Conservation (phyloP, 2,797 vertebrate species). For the Rhinella marina region DNA sequence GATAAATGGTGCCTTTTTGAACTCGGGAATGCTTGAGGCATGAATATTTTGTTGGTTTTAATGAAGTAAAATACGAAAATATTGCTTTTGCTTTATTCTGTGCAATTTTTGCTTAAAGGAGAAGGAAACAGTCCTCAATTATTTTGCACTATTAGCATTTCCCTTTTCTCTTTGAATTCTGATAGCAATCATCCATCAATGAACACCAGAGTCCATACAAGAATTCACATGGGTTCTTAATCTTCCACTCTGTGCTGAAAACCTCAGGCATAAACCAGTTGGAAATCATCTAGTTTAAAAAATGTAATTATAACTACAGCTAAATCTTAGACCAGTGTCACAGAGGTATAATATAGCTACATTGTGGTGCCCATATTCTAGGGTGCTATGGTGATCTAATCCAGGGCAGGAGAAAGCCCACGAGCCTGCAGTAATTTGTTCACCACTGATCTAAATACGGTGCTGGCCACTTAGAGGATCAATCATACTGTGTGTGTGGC, state of each 20-base stretch:
- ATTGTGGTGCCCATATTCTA: too few relatives aligned
- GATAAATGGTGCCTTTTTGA: constrained; percentile 47
- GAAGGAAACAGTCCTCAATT: background rate
- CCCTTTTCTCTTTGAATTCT: background rate
- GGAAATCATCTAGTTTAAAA: background rate
- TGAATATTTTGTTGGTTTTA: constrained; percentile 38
- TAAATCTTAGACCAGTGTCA: background rate
- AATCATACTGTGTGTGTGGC: too few relatives aligned
- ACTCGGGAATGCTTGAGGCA: constrained; percentile 23
- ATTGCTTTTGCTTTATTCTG: constrained; percentile 33
- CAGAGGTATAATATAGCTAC: background rate
- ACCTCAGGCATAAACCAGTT: background rate
- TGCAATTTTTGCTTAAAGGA: constrained; percentile 3
- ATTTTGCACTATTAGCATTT: background rate
- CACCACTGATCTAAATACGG: too few relatives aligned
- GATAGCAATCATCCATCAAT: constrained; percentile 11
- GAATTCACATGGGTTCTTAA: background rate
- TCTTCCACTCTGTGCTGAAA: background rate
- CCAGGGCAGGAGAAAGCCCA: too few relatives aligned
- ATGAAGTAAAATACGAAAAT: constrained; percentile 41
- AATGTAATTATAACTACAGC: background rate
- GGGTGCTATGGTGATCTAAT: too few relatives aligned
- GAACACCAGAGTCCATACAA: background rate
- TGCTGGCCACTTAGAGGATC: too few relatives aligned
- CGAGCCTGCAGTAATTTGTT: too few relatives aligned